A percentile compares a stretch with the other conserved stretches of the same genome.
phyloP scores from a whole-genome alignment of 1,140 invertebrate species.

The Hyposmocoma kahamanoa region DNA sequence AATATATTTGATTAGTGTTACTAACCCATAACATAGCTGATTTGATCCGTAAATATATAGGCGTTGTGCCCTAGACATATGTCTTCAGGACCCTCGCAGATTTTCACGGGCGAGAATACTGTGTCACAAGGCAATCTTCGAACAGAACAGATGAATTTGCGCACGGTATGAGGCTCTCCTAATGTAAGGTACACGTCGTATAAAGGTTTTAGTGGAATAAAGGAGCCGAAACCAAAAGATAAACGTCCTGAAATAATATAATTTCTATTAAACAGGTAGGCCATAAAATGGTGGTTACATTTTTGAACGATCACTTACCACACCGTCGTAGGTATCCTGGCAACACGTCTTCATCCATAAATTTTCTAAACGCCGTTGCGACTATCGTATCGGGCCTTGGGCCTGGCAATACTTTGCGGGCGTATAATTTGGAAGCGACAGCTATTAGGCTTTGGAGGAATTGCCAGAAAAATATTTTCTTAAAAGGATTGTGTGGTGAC shows the following conservation, averaged over 20 bases:
- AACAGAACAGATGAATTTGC: conserved; percentile 51
- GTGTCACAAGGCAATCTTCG: conserved; percentile 8
- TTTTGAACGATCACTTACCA: too few relatives aligned
- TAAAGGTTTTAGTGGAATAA: conserved; percentile 65
- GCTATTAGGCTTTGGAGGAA: conserved; percentile 73
- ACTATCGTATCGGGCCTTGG: conserved; percentile 58
- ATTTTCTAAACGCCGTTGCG: conserved; percentile 62
- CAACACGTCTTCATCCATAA: conserved; percentile 67
- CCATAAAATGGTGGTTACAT: too few relatives aligned
- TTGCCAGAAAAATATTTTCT: conserved; percentile 76
- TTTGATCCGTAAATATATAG: conserved; percentile 50
- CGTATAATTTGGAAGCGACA: conserved; percentile 66
- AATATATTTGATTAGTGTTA: too few relatives aligned
- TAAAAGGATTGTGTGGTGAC: conserved; percentile 71
- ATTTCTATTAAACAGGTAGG: too few relatives aligned
- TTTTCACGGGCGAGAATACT: too few relatives aligned
- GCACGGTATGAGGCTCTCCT: conserved; percentile 67
- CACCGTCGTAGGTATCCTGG: too few relatives aligned
- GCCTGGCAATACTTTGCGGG: conserved; percentile 39
- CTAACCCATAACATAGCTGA: conserved; percentile 38
- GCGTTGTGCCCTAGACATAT: conserved; percentile 36
- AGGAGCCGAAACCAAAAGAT: conserved; percentile 46
- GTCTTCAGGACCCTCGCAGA: too few relatives aligned
- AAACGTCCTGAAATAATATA: too few relatives aligned
- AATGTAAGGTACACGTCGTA: conserved; percentile 67